These are phyloP conservation scores for Pyralis farinalis DNA, from an alignment of 2,888 invertebrate species.

Conservation along the genomic window DNA sequence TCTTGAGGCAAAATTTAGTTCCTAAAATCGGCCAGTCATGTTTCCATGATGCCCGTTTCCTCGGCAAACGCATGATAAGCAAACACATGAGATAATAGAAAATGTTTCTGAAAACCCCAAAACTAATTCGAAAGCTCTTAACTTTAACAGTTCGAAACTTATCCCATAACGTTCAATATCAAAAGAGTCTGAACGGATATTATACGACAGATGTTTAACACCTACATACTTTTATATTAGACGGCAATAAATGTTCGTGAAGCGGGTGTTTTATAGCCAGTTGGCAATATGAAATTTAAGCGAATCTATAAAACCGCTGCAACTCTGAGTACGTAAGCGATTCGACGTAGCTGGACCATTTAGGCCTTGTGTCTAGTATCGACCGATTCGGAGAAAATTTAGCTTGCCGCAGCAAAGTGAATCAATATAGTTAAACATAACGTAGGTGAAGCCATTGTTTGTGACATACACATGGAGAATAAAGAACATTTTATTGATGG, in stretches of 20 bases:
- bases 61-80: too few species aligned
- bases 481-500: too few species aligned
- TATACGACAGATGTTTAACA: conserved; percentile 11
- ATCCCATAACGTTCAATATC: conserved; percentile 6
- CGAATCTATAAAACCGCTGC: conserved; percentile 10
- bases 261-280: conserved; percentile 10
- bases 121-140: too few species aligned
- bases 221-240: conserved; percentile 11
- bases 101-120: too few species aligned
- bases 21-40: too few species aligned
- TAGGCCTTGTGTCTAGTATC: not conserved
- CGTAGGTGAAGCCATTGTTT: too few species aligned
- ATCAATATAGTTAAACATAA: not conserved
- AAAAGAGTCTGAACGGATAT: conserved; percentile 6
- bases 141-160: conserved; percentile 1
- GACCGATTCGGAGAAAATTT: not conserved
- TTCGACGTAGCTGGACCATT: conserved; percentile 1
- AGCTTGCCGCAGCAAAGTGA: not conserved
- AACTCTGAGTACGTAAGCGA: not conserved
- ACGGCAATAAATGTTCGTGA: conserved; percentile 7
- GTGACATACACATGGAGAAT: too few species aligned
- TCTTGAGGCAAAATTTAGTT: too few species aligned
- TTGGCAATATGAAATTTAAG: conserved; percentile 10
- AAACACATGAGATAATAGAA: too few species aligned
- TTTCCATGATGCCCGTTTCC: too few species aligned